These are phyloP conservation scores for Pipistrellus kuhlii DNA, from an alignment of 2,797 vertebrate species.

Conservation along the genomic window DNA sequence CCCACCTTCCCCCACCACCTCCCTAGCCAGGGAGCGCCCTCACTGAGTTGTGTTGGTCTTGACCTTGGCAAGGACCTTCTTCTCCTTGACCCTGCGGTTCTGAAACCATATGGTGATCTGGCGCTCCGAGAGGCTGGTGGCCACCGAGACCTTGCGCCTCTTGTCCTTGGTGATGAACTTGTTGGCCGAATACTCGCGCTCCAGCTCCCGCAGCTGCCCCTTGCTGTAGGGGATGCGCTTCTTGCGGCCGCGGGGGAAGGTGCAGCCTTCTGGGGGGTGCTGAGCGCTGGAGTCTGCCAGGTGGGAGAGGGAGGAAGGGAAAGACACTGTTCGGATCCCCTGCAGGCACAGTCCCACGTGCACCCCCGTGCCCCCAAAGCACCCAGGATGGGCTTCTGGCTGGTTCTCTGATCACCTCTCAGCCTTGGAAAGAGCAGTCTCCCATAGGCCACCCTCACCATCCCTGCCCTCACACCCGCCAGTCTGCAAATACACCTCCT, in stretches of 20 bases:
- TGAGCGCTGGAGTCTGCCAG: conserved; percentile 78
- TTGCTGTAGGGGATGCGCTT: conserved; percentile 98
- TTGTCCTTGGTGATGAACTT: conserved; percentile 99
- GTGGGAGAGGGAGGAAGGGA: neutral
- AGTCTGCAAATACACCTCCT: conserved; percentile 19
- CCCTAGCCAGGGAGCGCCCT: conserved; percentile 61
- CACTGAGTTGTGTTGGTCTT: conserved; percentile 87
- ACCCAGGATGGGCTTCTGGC: neutral
- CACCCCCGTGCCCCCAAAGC: neutral
- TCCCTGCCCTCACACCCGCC: neutral
- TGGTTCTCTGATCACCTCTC: neutral
- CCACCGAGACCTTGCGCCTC: conserved; percentile 94
- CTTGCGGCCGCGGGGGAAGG: conserved; percentile 94
- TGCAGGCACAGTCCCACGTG: neutral
- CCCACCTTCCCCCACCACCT: conserved; percentile 72
- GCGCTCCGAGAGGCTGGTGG: conserved; percentile 96
- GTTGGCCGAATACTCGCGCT: conserved; percentile 96
- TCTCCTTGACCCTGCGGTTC: conserved; percentile 97
- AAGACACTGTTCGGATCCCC: neutral
- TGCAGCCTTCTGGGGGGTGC: conserved; percentile 84
- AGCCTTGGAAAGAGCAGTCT: neutral
- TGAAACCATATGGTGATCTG: conserved; percentile 99
- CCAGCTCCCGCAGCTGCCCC: conserved; percentile 96
- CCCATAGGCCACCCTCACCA: neutral
- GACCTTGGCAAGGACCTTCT: conserved; percentile 96